Conservation (phyloP, 2,888 invertebrate species). For the Noctua janthina region DNA sequence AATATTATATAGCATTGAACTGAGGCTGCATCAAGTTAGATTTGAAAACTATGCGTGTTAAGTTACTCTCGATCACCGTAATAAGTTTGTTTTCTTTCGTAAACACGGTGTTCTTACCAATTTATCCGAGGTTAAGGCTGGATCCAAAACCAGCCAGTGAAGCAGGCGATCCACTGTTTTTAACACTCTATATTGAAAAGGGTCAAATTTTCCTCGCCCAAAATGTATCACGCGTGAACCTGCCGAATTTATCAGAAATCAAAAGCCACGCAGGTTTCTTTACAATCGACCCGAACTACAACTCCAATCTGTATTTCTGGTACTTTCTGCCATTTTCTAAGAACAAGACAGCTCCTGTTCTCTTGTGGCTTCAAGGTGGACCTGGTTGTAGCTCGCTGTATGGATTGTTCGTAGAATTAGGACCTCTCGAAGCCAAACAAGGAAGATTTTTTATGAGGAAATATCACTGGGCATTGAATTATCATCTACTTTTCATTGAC, state of each 20-base stretch:
- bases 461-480: conserved; percentile 90
- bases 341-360: conserved; percentile 82
- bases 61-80: conserved; percentile 9
- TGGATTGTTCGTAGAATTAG: conserved; percentile 90
- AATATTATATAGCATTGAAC: background rate
- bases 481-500: conserved; percentile 91
- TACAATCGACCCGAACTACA: conserved; percentile 89
- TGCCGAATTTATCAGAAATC: conserved; percentile 81
- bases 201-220: conserved; percentile 87
- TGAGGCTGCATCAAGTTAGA: background rate
- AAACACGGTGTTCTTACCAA: conserved; percentile 70
- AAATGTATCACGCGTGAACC: conserved; percentile 78
- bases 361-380: conserved; percentile 91
- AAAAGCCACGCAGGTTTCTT: conserved; percentile 91
- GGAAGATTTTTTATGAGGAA: conserved; percentile 79
- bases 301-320: conserved; percentile 92
- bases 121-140: conserved; percentile 82
- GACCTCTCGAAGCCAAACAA: conserved; percentile 87
- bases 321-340: conserved; percentile 90
- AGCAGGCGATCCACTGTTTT: conserved; percentile 86
- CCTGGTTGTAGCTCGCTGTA: conserved; percentile 89
- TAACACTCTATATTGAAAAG: conserved; percentile 90
- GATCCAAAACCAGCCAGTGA: conserved; percentile 64
- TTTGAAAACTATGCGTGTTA: background rate
- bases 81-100: conserved; percentile 25